phyloP scores from a whole-genome alignment of 2,113 vertebrate genomes.

The Antennarius striatus region DNA sequence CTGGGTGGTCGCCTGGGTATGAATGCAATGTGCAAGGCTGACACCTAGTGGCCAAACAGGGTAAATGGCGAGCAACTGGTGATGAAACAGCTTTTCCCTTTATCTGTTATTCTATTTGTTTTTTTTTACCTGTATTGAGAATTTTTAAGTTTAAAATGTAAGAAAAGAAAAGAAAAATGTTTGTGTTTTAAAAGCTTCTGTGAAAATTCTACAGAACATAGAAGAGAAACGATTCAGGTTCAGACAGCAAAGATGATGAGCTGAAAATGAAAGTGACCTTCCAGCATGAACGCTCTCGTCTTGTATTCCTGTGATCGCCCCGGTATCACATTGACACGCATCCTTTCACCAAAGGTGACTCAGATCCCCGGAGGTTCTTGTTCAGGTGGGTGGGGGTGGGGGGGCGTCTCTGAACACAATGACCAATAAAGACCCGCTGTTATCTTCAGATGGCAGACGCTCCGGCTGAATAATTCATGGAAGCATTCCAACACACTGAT shows the following conservation, averaged over 20 bases:
- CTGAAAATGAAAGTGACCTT: constrained; percentile 58
- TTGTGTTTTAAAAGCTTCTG: too few relatives aligned
- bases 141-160: too few relatives aligned
- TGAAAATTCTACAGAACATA: too few relatives aligned
- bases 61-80: too few relatives aligned
- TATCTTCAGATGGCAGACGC: constrained; percentile 69
- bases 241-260: constrained; percentile 17
- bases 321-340: constrained; percentile 50
- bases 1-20: background rate
- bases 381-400: constrained; percentile 45
- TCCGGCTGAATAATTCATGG: constrained; percentile 72
- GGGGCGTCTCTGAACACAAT: constrained; percentile 50
- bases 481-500: constrained; percentile 62
- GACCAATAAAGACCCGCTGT: constrained; percentile 61
- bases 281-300: constrained; percentile 34
- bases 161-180: too few relatives aligned
- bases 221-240: too few relatives aligned
- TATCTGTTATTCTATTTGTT: too few relatives aligned
- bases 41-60: constrained; percentile 69
- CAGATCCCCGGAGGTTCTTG: constrained; percentile 52
- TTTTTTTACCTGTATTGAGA: too few relatives aligned
- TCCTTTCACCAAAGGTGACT: constrained; percentile 55
- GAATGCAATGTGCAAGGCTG: constrained; percentile 56
- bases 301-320: constrained; percentile 37
- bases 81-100: too few relatives aligned